Conservation (phyloP, 1,140 invertebrate species). For the Penaeus vannamei region DNA sequence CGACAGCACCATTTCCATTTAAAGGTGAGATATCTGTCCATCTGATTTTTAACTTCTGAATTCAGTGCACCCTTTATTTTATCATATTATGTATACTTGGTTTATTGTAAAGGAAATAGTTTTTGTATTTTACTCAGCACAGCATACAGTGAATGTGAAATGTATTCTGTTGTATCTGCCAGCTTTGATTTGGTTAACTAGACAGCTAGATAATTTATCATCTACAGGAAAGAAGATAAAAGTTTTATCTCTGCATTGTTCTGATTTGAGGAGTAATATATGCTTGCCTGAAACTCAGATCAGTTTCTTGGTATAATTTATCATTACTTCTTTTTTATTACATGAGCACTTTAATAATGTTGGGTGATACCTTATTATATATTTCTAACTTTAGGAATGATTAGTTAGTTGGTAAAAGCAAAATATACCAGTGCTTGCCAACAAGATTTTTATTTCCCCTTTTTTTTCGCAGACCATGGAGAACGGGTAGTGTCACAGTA, state of each 20-base stretch:
- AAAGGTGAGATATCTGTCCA: constrained; percentile 10
- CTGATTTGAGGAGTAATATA: too few relatives aligned
- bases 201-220: too few relatives aligned
- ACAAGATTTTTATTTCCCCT: not conserved
- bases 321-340: too few relatives aligned
- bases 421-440: not conserved
- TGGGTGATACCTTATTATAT: not conserved
- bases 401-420: not conserved
- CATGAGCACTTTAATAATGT: too few relatives aligned
- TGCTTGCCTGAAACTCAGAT: too few relatives aligned
- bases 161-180: too few relatives aligned
- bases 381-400: not conserved
- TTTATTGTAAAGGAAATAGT: not conserved
- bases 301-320: too few relatives aligned
- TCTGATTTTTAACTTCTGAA: not conserved
- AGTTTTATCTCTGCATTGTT: too few relatives aligned
- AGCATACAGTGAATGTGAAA: too few relatives aligned
- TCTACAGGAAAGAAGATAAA: too few relatives aligned
- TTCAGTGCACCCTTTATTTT: not conserved
- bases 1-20: constrained; percentile 19
- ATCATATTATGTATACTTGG: not conserved
- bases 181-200: too few relatives aligned
- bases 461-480: constrained; percentile 52
- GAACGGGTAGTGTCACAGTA: constrained; percentile 51
- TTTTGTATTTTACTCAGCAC: too few relatives aligned